phyloP scores from a whole-genome alignment of 2,797 vertebrate species.

The Adelosebastes latens region DNA sequence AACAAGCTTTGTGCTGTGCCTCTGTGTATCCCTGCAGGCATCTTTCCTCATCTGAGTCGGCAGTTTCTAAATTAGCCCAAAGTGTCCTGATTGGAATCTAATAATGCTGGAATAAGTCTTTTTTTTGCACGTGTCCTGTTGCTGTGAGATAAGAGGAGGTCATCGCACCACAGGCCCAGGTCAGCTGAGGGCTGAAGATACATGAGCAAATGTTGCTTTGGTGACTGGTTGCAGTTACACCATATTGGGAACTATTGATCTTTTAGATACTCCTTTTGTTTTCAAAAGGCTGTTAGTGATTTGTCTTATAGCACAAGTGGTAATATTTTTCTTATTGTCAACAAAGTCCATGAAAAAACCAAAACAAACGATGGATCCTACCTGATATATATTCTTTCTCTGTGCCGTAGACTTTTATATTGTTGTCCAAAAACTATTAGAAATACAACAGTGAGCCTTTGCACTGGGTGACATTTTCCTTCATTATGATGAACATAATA shows the following conservation, averaged over 20 bases:
- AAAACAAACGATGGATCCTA: background rate
- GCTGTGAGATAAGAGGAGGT: slow-evolving; percentile 15
- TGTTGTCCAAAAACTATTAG: background rate
- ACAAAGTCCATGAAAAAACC: too few relatives aligned
- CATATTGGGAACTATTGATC: slow-evolving; percentile 1
- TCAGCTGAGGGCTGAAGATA: background rate
- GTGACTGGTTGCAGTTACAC: background rate
- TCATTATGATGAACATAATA: too few relatives aligned
- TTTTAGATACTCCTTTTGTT: background rate
- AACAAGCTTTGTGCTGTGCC: slow-evolving; percentile 15
- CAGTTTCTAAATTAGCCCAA: slow-evolving; percentile 62
- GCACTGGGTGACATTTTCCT: background rate
- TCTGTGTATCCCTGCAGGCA: slow-evolving; percentile 37
- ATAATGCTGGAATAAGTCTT: slow-evolving; percentile 44
- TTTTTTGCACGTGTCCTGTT: background rate
- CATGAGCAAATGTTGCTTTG: background rate
- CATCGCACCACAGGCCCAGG: background rate
- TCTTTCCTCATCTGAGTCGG: slow-evolving; percentile 50
- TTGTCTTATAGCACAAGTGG: background rate
- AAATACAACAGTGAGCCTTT: background rate
- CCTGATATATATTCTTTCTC: background rate
- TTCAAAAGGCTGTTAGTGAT: slow-evolving; percentile 4
- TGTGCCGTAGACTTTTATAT: background rate
- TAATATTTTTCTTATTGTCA: background rate
- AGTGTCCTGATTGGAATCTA: slow-evolving; percentile 60